These are phyloP conservation scores for Thymelicus lineola DNA, from an alignment of 2,888 invertebrate genomes.

Conservation along the genomic window DNA sequence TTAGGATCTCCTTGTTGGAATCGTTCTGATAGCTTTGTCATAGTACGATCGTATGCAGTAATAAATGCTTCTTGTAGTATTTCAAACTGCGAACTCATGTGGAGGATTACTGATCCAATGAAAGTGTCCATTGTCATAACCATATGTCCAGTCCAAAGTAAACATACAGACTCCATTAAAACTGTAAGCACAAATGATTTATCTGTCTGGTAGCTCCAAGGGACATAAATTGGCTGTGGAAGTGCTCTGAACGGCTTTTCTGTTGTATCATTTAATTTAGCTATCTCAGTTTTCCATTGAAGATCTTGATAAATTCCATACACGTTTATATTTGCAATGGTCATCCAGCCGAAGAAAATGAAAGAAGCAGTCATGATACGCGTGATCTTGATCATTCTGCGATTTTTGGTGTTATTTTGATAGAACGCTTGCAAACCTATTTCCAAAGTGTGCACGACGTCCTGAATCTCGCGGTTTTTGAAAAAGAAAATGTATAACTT, in stretches of 20 bases:
- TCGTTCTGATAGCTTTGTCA: slow-evolving; percentile 54
- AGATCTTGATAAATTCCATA: slow-evolving; percentile 73
- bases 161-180: slow-evolving; percentile 69
- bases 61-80: slow-evolving; percentile 69
- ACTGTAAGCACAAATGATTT: slow-evolving; percentile 67
- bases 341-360: slow-evolving; percentile 76
- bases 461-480: slow-evolving; percentile 70
- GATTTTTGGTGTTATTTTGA: slow-evolving; percentile 65
- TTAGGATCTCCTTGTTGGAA: slow-evolving; percentile 35
- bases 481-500: slow-evolving; percentile 77
- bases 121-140: slow-evolving; percentile 79
- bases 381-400: slow-evolving; percentile 61
- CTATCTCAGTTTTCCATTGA: slow-evolving; percentile 65
- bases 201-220: slow-evolving; percentile 75
- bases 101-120: slow-evolving; percentile 73
- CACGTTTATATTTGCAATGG: slow-evolving; percentile 70
- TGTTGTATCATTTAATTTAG: slow-evolving; percentile 58
- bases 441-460: slow-evolving; percentile 68
- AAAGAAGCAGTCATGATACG: slow-evolving; percentile 68
- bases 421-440: slow-evolving; percentile 67
- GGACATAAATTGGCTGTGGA: slow-evolving; percentile 77
- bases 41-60: slow-evolving; percentile 70
- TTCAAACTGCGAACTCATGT: slow-evolving; percentile 75
- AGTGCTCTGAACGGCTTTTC: slow-evolving; percentile 62
- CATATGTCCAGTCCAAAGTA: slow-evolving; percentile 79